phyloP scores from a whole-genome alignment of 2,797 vertebrate genomes.

The Trematomus bernacchii region DNA sequence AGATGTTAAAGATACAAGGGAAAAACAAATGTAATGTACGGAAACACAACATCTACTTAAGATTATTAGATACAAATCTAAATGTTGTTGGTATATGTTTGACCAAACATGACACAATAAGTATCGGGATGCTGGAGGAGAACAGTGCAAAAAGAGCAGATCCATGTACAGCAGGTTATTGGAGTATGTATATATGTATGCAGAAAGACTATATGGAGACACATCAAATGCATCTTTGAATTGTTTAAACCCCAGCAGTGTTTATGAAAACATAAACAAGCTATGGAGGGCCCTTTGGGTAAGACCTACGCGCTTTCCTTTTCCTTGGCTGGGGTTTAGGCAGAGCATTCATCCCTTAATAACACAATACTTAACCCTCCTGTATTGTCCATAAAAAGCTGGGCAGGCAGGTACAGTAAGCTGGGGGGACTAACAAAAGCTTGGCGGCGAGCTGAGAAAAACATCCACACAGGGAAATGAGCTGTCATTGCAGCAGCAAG shows the following conservation, averaged over 20 bases:
- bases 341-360: constrained; percentile 77
- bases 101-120: background rate
- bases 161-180: constrained; percentile 17
- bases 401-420: constrained; percentile 77
- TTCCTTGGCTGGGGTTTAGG: constrained; percentile 51
- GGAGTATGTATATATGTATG: constrained; percentile 40
- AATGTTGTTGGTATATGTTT: constrained; percentile 6
- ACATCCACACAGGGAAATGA: constrained; percentile 80
- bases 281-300: constrained; percentile 71
- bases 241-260: constrained; percentile 54
- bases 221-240: constrained; percentile 67
- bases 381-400: constrained; percentile 72
- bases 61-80: constrained; percentile 16
- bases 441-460: constrained; percentile 65
- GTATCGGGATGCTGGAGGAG: background rate
- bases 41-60: constrained; percentile 13
- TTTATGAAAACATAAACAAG: constrained; percentile 70
- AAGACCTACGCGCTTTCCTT: constrained; percentile 67
- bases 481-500: constrained; percentile 80
- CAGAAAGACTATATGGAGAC: constrained; percentile 29
- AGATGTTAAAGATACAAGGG: background rate
- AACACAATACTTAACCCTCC: constrained; percentile 81
- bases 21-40: background rate
- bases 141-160: constrained; percentile 9
- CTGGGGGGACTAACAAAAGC: constrained; percentile 75